Conservation (phyloP, 2,888 invertebrate genomes). For the Pyrrhosoma nymphula region DNA sequence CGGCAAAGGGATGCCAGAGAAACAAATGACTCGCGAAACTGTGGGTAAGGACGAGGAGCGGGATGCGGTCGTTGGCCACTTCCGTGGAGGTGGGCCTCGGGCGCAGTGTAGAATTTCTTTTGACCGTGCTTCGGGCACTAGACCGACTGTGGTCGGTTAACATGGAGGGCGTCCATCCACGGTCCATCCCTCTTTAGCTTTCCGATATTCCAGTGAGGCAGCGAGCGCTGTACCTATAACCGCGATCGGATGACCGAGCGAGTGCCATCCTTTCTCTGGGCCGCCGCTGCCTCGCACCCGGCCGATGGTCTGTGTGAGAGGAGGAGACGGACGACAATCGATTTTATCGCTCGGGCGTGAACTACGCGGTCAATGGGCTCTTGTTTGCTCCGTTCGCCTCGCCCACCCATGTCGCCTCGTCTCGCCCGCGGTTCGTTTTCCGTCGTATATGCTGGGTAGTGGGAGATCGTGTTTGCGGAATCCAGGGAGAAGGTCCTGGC, state of each 20-base stretch:
- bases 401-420: neutral
- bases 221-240: neutral
- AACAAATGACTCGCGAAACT: neutral
- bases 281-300: neutral
- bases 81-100: neutral
- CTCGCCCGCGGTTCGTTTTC: no score
- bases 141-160: neutral
- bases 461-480: no score
- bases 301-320: neutral
- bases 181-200: neutral
- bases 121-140: no score
- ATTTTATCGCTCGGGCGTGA: constrained; percentile 32
- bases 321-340: neutral
- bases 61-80: neutral
- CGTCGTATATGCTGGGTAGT: no score
- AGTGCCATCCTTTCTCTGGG: neutral
- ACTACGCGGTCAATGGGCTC: constrained; percentile 10
- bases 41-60: neutral
- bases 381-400: neutral
- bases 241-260: neutral
- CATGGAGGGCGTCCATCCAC: neutral
- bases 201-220: neutral
- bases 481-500: no score
- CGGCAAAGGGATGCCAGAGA: neutral
- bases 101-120: neutral